Base-by-base conservation (phyloP, 2,113 vertebrate genomes). In the Plectropomus leopardus region DNA sequence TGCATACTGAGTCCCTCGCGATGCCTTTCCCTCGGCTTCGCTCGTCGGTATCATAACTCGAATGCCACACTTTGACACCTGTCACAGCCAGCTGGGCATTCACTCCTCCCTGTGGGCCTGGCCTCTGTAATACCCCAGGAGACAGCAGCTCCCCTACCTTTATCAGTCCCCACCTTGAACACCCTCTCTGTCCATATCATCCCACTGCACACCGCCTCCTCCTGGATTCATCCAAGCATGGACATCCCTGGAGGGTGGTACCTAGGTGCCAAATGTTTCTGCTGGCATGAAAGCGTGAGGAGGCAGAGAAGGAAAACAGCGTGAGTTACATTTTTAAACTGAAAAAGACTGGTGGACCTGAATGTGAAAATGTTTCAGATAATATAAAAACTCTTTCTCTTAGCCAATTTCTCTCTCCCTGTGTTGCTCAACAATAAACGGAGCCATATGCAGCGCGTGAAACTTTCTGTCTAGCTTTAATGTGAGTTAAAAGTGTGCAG, bases 111-210 rank as follows among this genome's bases (percentile, higher is more conserved):
- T 32, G 53, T 11, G 11, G 80, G 58, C 78, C 51, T 5, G 11
- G 16, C 60, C 63, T 75, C 50, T 61, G 48, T 54, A 58, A 59
- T 8, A 54, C 34, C 28, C 16, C 28, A 21, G 19, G 61, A 84
- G 72, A 76, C 64, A 69, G 85, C 58, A 40, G 55, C 73, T 71
- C 72, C 47, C 48, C 58, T 54, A 32, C 48, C 42, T 69, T 70
- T 28, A 61, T 85, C 84, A 65, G 28, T 48, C 32, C 57, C 78
- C 73, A 76, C 79, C 72, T 76, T 74, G 32, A 81, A 74, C 77
- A 55, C 36, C 50, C 19, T 24, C 36, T 64, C 79, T 54, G 61
- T 63, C 61, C 64, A 59, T 76, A 79, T 87, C 81, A 57, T 68
- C 26, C 26, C 59, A 51, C 69, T 0, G 50, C 76, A 85, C 70